phyloP scores from a whole-genome alignment of 2,797 vertebrate genomes.

The Caiman crocodilus region DNA sequence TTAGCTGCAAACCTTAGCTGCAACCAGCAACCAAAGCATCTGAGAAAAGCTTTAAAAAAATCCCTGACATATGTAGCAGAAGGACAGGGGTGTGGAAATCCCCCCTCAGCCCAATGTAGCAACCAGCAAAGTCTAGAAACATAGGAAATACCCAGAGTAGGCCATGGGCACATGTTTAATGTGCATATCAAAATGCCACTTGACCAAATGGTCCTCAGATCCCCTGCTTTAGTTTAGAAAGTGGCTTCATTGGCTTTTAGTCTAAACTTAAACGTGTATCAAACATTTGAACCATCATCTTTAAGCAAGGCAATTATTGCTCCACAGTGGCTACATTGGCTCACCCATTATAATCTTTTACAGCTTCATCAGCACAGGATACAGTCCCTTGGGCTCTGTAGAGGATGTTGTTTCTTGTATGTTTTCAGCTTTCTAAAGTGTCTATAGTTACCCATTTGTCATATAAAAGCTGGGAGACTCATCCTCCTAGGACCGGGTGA shows the following conservation, averaged over 20 bases:
- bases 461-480: conserved; percentile 17
- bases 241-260: background rate
- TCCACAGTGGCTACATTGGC: background rate
- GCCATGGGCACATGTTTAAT: background rate
- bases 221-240: background rate
- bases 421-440: background rate
- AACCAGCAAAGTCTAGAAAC: too few relatives aligned
- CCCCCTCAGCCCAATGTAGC: too few relatives aligned
- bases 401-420: background rate
- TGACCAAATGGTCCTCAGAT: background rate
- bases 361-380: background rate
- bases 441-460: background rate
- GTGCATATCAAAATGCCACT: background rate
- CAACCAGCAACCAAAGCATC: too few relatives aligned
- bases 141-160: too few relatives aligned
- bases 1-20: too few relatives aligned
- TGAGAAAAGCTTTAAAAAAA: too few relatives aligned
- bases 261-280: background rate
- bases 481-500: background rate
- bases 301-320: background rate
- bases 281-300: background rate
- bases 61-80: too few relatives aligned
- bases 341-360: background rate
- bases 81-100: too few relatives aligned
- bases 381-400: background rate